Evolutionary conservation across 2,888 invertebrate genomes (phyloP).

Genomic region (Melitaea athalia): DNA sequence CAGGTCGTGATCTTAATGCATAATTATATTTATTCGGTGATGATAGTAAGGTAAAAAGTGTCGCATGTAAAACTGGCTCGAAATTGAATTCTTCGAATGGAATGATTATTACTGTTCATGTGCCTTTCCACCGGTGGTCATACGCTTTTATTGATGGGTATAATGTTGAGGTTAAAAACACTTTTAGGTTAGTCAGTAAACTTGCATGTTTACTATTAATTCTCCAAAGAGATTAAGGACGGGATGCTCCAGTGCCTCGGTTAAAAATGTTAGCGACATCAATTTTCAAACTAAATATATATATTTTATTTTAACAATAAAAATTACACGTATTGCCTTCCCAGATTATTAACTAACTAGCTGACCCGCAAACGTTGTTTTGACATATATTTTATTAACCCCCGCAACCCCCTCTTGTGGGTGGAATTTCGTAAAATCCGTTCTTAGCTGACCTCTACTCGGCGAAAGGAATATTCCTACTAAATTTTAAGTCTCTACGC

Average conservation of each 20-base stretch:
- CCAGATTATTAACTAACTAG: too few relatives aligned
- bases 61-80: conserved; percentile 48
- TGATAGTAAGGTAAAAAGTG: conserved; percentile 24
- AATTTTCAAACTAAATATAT: too few relatives aligned
- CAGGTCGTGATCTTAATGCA: conserved; percentile 62
- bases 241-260: not conserved
- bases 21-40: conserved; percentile 27
- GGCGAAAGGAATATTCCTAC: too few relatives aligned
- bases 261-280: too few relatives aligned
- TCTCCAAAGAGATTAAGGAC: conserved; percentile 73
- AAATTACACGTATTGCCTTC: too few relatives aligned
- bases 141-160: conserved; percentile 56
- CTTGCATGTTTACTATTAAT: conserved; percentile 56
- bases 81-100: conserved; percentile 52
- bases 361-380: too few relatives aligned
- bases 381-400: too few relatives aligned
- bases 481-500: too few relatives aligned
- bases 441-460: too few relatives aligned
- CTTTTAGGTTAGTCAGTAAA: conserved; percentile 47
- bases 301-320: too few relatives aligned
- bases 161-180: conserved; percentile 58
- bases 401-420: too few relatives aligned
- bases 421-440: too few relatives aligned
- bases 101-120: conserved; percentile 69
- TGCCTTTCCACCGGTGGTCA: conserved; percentile 75